Evolutionary conservation across 2,113 vertebrate species (phyloP), one percentile per base, ranked within the genome.

Genomic region (Electrona antarctica): DNA sequence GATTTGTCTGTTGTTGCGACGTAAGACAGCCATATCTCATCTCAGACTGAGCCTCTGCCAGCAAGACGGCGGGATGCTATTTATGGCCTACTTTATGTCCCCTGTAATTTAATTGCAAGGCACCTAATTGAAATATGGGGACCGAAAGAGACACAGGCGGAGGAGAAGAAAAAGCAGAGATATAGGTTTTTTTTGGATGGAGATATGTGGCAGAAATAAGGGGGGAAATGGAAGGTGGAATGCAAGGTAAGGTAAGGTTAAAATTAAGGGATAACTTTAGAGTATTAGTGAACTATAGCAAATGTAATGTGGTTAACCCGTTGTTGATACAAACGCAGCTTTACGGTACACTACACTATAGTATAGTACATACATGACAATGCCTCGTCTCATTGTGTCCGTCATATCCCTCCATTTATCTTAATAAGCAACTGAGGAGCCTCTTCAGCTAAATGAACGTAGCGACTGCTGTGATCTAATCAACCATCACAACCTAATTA

Each of bases 71-170:
- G 87, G 89, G 87, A 79, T 86, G 90, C 93, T 96, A 95, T 97
- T 96, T 94, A 96, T 95, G 93, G 92, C 89, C 82, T 91, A 88
- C 81, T 87, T 67, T 94, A 91, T 95, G 93, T 91, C 90, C 85
- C 85, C 92, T 0, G 29, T 96, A 96, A 98, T 97, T 92, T 89
- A 95, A 97, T 97, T 96, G 89, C 85, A 90, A 87, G 85, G 91
- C 85, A 87, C 92, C 89, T 95, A 95, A 95, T 94, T 95, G 94
- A 95, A 92, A 94, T 93, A 95, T 69, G 13, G 80, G 14, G 46
- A 57, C 9, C 6, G 13, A n/a, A 75, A 21, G 54, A 76, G 45
- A n/a, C 28, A 10, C 58, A 54, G 46, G 50, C 0, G 8, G 33
- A 47, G 7, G 57, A 21, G 51, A 29, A 54, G 45, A 64, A 21